A percentile compares a stretch with the other conserved stretches of the same genome.
phyloP scores from a whole-genome alignment of 2,888 invertebrate genomes.

The Ophioninae sp. region DNA sequence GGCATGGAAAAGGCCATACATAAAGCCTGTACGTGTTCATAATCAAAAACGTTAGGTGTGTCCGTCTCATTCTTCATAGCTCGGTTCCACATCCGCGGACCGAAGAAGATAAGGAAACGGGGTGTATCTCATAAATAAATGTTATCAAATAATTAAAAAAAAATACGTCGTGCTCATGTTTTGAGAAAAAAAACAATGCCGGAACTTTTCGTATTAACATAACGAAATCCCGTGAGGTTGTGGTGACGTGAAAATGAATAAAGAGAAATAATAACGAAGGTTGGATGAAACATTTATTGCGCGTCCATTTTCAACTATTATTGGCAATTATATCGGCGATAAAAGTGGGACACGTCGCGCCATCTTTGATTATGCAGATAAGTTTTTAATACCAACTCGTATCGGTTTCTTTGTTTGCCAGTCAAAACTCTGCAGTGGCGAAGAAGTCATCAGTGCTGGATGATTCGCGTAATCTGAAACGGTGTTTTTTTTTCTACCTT shows the following conservation, averaged over 20 bases:
- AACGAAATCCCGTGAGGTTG: too few relatives aligned
- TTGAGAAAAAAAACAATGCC: background rate
- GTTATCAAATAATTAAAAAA: slow-evolving; percentile 4
- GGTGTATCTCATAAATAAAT: slow-evolving; percentile 44
- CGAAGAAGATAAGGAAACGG: slow-evolving; percentile 25
- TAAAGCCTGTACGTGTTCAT: slow-evolving; percentile 5
- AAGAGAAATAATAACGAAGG: background rate
- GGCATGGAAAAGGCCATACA: background rate
- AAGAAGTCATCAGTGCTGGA: background rate
- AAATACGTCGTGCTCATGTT: slow-evolving; percentile 4
- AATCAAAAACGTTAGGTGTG: slow-evolving; percentile 40
- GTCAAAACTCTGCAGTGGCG: slow-evolving; percentile 20
- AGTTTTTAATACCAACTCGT: slow-evolving; percentile 49
- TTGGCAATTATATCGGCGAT: slow-evolving; percentile 8
- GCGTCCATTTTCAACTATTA: slow-evolving; percentile 5
- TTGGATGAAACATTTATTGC: background rate
- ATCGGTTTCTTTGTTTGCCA: slow-evolving; percentile 22
- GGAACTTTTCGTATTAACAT: background rate
- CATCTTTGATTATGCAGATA: slow-evolving; percentile 23
- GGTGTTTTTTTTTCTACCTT: slow-evolving; percentile 8
- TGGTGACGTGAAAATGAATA: background rate
- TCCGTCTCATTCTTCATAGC: slow-evolving; percentile 42
- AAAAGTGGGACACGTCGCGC: slow-evolving; percentile 29
- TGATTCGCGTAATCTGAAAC: slow-evolving; percentile 48
- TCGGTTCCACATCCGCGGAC: slow-evolving; percentile 13